Evolutionary conservation across 2,888 invertebrate genomes (phyloP).

Genomic region (Cactoblastis cactorum): DNA sequence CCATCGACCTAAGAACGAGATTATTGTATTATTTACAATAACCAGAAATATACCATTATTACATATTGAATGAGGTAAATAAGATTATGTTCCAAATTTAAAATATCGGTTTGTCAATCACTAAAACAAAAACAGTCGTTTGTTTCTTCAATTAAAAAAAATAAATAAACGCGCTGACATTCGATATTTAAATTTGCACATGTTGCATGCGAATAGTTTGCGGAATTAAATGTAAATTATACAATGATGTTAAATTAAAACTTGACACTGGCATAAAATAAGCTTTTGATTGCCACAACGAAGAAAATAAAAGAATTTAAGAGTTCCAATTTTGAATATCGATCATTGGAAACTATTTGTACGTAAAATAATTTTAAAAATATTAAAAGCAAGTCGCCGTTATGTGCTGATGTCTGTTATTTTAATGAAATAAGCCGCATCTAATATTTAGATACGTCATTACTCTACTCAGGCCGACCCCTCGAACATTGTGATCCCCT

Average conservation of each 20-base stretch:
- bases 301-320: too few relatives aligned
- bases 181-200: neutral
- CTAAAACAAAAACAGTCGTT: too few relatives aligned
- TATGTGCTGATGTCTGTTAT: neutral
- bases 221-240: too few relatives aligned
- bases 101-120: too few relatives aligned
- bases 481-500: neutral
- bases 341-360: neutral
- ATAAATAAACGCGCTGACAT: neutral
- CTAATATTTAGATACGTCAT: neutral
- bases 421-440: neutral
- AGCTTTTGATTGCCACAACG: too few relatives aligned
- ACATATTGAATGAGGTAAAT: neutral
- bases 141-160: too few relatives aligned
- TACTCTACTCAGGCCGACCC: neutral
- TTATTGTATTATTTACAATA: conserved; percentile 9
- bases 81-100: neutral
- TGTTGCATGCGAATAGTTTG: neutral
- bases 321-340: neutral
- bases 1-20: conserved; percentile 3
- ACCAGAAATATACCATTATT: conserved; percentile 4
- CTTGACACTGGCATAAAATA: too few relatives aligned
- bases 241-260: too few relatives aligned
- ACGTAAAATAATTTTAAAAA: too few relatives aligned
- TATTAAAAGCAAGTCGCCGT: neutral